Conservation (phyloP, 2,113 vertebrate species). For the Rhizomys pruinosus region DNA sequence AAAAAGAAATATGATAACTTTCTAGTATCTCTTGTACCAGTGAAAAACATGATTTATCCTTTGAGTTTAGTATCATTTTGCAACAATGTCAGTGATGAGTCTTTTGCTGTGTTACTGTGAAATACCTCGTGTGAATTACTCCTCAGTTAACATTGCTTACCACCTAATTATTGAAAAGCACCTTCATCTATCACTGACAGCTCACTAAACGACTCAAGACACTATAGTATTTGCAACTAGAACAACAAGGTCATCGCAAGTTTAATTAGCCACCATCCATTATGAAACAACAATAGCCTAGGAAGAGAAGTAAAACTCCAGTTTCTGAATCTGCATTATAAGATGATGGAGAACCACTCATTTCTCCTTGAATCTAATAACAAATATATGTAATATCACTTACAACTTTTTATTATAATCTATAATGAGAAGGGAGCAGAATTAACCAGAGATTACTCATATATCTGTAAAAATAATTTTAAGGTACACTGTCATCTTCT, state of each 20-base stretch:
- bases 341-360: constrained; percentile 49
- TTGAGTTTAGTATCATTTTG: constrained; percentile 40
- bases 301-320: constrained; percentile 61
- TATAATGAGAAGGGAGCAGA: neutral
- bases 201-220: constrained; percentile 78
- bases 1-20: no score
- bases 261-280: constrained; percentile 79
- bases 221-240: constrained; percentile 73
- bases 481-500: constrained; percentile 9
- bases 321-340: constrained; percentile 64
- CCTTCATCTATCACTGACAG: constrained; percentile 75
- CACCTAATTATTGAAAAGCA: constrained; percentile 80
- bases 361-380: constrained; percentile 34
- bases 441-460: constrained; percentile 39
- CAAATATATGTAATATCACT: constrained; percentile 45
- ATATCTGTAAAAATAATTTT: constrained; percentile 44
- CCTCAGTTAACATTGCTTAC: constrained; percentile 81
- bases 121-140: constrained; percentile 77
- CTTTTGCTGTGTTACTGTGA: constrained; percentile 58
- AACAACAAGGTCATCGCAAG: constrained; percentile 81
- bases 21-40: constrained; percentile 30
- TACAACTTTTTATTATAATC: constrained; percentile 35
- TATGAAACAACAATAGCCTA: constrained; percentile 64
- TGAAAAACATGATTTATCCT: constrained; percentile 52
- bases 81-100: constrained; percentile 49